Base-by-base conservation (phyloP, 2,797 vertebrate species). In the Eurystomus glaucurus region DNA sequence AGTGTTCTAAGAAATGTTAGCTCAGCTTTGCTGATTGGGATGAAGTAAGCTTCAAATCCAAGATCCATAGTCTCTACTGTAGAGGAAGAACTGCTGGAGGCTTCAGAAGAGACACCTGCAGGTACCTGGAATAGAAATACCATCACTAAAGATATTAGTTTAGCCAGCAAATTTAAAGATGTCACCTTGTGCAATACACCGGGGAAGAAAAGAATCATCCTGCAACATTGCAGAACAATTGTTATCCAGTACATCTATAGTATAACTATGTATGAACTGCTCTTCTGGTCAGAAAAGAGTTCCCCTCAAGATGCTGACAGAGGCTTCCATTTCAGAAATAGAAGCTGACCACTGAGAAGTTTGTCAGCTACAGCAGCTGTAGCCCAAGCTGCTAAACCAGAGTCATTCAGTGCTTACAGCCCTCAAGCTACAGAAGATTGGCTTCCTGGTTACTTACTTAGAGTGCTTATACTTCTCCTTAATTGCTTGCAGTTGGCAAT, bases 381-480 rank as follows among this genome's bases (percentile, higher is more conserved):
- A 85, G 45, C 18, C n/a, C 62, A 69, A 61, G 37, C 13, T 84
- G 72, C 39, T 52, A 71, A 78, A 52, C 4, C n/a, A 86, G 35
- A 66, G 16, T 43, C 29, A 86, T 10, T 12, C 11, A 16, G 8
- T 48, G 33, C 43, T 61, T 78, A 39, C 5, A 80, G 19, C 19
- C 19, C 15, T 3, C n/a, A 78, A 62, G 66, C 26, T 25, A 45
- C 9, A 83, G 19, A 91, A 58, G 19, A 25, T 5, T 35, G 18
- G 35, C 28, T 72, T 28, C 66, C 46, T 39, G 18, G 31, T 50
- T 72, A 92, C 99, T 99, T 98, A 99, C 99, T 98, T 99, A 14
- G 98, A 96, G 81, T 94, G 96, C 95, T 98, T 99, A 91, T 99
- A 99, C 81, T 99, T 99, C 68, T 99, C 98, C 85, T 98, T 98